phyloP scores from a whole-genome alignment of 2,113 vertebrate genomes.

The Sarotherodon lohbergeri region DNA sequence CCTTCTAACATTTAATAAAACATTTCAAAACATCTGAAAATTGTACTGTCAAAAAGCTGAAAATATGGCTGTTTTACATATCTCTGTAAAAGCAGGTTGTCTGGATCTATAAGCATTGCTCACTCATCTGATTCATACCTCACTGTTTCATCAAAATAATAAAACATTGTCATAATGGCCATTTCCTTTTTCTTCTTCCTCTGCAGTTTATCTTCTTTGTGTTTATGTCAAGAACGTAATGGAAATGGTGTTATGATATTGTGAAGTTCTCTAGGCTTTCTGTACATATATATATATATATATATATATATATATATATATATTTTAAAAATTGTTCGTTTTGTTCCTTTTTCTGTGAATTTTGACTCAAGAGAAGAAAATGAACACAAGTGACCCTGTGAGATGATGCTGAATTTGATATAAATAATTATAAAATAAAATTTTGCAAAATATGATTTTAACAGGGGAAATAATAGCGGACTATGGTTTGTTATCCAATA shows the following conservation, averaged over 20 bases:
- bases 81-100: background rate
- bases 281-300: background rate
- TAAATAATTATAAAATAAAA: background rate
- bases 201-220: background rate
- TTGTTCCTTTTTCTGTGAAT: background rate
- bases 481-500: background rate
- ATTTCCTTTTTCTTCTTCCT: background rate
- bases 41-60: background rate
- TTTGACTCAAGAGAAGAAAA: background rate
- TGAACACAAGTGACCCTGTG: background rate
- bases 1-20: background rate
- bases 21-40: background rate
- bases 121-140: background rate
- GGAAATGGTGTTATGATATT: background rate
- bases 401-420: background rate
- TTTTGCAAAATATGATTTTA: background rate
- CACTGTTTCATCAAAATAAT: background rate
- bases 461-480: background rate
- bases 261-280: background rate
- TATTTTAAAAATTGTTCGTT: background rate
- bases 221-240: background rate
- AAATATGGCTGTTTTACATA: background rate
- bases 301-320: background rate
- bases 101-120: background rate
- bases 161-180: background rate